Percentiles rank a stretch among this genome's conserved stretches.
phyloP scores from a whole-genome alignment of 2,888 invertebrate species.

The Drosophila demipolita region DNA sequence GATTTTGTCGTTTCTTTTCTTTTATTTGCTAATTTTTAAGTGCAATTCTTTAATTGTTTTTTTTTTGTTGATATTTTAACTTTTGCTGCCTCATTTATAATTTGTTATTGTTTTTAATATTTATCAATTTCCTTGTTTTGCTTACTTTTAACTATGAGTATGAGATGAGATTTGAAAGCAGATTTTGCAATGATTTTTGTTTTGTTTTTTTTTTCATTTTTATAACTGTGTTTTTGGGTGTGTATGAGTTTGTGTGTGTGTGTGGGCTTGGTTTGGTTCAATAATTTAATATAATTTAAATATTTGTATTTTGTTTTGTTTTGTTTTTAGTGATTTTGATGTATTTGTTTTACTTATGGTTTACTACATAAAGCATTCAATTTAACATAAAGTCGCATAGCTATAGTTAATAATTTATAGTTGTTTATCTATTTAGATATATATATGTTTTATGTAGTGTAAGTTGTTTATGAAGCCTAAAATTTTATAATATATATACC shows the following conservation, averaged over 20 bases:
- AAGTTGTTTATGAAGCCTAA: constrained; percentile 30
- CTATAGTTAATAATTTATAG: constrained; percentile 46
- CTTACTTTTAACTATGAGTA: constrained; percentile 76
- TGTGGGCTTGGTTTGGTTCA: constrained; percentile 67
- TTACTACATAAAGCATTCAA: constrained; percentile 75
- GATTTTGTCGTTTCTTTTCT: not conserved
- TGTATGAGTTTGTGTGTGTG: constrained; percentile 20
- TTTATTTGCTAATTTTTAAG: constrained; percentile 27
- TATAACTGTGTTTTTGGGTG: constrained; percentile 33
- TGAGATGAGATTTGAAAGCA: constrained; percentile 79
- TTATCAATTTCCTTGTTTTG: constrained; percentile 29
- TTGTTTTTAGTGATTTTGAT: constrained; percentile 33
- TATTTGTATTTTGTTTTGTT: constrained; percentile 43
- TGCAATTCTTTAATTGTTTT: constrained; percentile 25
- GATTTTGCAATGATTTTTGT: constrained; percentile 72
- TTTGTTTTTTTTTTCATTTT: constrained; percentile 32
- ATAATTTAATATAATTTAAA: constrained; percentile 73
- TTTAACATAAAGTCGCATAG: constrained; percentile 61
- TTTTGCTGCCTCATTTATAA: constrained; percentile 55
- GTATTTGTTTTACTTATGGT: constrained; percentile 45
- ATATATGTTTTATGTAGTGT: constrained; percentile 23
- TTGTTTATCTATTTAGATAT: constrained; percentile 18
- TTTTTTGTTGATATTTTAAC: constrained; percentile 7
- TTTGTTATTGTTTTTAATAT: constrained; percentile 16
- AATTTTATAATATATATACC: constrained; percentile 12